Evolutionary conservation across 2,797 vertebrate genomes (phyloP), one percentile per base, ranked within the genome.

Genomic region (Myotis myotis): DNA sequence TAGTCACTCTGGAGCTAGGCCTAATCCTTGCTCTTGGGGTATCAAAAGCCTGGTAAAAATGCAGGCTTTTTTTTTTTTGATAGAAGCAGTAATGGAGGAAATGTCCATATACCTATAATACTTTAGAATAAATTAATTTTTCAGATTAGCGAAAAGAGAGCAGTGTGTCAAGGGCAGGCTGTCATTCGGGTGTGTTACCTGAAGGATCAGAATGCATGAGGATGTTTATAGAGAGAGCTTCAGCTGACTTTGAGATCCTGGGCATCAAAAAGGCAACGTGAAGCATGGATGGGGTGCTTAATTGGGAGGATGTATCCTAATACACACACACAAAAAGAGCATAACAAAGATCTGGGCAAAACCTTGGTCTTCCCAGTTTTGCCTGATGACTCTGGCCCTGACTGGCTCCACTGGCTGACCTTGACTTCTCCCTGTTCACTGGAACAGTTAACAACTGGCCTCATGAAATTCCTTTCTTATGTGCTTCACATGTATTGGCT

Each of bases 401-500:
- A 62, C 6, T 2, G 8, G 7, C 64, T 91, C 20, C 6, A 5
- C 10, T 90, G 41, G 51, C 80, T 96, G 80, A 88, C 3, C 71
- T 62, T 81, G 92, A 49, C 57, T 94, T 60, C 62, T 97, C 93
- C 64, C 94, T 85, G 20, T 76, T 97, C 89, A 87, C 76, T 95
- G 71, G 51, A 95, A 87, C 1, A 93, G 86, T 70, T 22, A 84
- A 89, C 72, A 91, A n/a, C 38, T 60, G 60, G 30, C 38, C 60
- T 95, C 38, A 8, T 41, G 57, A 82, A 74, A 53, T 83, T 87
- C n/a, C 44, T 88, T 93, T 89, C 60, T 53, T 47, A 49, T 30
- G 38, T 15, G 49, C 49, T 53, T 44, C 87, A 17, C 8, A 23
- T 44, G 9, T 57, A 57, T 81, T 71, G 55, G 72, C 51, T 86